Percentiles rank a stretch among this genome's conserved stretches.
Evolutionary conservation across 1,140 invertebrate species (phyloP).

Genomic region (Fopius arisanus): DNA sequence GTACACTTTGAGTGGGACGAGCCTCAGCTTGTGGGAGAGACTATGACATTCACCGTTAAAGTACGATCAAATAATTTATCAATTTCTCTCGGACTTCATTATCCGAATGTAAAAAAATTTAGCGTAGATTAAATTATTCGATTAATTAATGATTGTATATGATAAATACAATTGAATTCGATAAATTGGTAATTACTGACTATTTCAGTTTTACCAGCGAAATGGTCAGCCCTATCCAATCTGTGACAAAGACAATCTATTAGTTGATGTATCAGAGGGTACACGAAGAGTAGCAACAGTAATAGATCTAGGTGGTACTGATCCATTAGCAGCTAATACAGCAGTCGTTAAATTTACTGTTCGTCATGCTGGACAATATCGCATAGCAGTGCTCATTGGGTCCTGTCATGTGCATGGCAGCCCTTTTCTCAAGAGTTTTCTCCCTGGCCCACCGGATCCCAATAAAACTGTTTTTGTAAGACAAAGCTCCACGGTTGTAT

Average conservation of each 20-base stretch:
- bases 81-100: too few species aligned
- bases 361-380: conserved; percentile 86
- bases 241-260: conserved; percentile 87
- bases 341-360: conserved; percentile 91
- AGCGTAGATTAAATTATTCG: too few species aligned
- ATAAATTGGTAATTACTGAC: too few species aligned
- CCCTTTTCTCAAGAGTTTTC: conserved; percentile 72
- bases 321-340: conserved; percentile 82
- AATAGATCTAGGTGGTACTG: conserved; percentile 82
- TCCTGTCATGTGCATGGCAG: conserved; percentile 73
- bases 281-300: conserved; percentile 83
- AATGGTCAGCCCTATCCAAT: conserved; percentile 92
- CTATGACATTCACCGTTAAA: conserved; percentile 86
- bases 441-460: conserved; percentile 81
- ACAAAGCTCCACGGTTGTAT: conserved; percentile 87
- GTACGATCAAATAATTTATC: conserved; percentile 57
- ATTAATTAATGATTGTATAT: too few species aligned
- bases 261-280: conserved; percentile 85
- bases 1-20: conserved; percentile 88
- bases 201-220: conserved; percentile 82
- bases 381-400: conserved; percentile 84
- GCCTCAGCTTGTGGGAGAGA: conserved; percentile 85
- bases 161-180: too few species aligned
- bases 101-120: background rate
- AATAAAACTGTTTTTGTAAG: conserved; percentile 84